These are phyloP conservation scores for Andrena haemorrhoa DNA, from an alignment of 2,888 invertebrate genomes.

Conservation along the genomic window DNA sequence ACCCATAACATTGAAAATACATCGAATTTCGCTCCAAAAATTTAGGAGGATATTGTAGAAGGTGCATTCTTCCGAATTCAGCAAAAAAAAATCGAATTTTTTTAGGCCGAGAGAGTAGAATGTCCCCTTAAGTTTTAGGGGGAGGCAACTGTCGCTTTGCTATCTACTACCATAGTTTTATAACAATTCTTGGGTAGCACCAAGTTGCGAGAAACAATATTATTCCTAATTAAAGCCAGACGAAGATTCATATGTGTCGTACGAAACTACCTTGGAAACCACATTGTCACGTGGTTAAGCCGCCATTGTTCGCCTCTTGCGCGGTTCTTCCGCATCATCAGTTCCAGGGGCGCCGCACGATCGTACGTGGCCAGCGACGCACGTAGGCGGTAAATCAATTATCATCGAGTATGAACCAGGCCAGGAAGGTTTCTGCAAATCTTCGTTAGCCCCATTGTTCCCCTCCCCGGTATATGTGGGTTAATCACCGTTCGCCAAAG, in stretches of 20 bases:
- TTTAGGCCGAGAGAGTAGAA: too few species aligned
- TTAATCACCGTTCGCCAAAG: conserved; percentile 66
- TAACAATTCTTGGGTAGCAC: too few species aligned
- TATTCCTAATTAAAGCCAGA: too few species aligned
- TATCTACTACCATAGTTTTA: too few species aligned
- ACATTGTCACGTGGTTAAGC: background rate
- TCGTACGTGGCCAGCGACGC: background rate
- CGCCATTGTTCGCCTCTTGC: background rate
- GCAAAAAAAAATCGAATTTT: too few species aligned
- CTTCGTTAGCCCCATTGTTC: conserved; percentile 69
- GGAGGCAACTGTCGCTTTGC: too few species aligned
- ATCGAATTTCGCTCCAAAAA: too few species aligned
- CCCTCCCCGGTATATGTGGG: conserved; percentile 52
- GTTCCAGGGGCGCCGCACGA: background rate
- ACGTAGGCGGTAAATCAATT: conserved; percentile 54
- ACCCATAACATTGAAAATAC: too few species aligned
- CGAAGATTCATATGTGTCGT: background rate
- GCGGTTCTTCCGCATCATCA: conserved; percentile 18
- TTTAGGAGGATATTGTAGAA: too few species aligned
- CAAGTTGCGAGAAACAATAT: too few species aligned
- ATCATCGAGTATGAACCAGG: conserved; percentile 51
- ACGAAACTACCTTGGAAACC: background rate
- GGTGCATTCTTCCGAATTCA: too few species aligned
- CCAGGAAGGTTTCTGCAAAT: conserved; percentile 56
- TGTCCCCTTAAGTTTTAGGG: too few species aligned